Evolutionary conservation across 2,113 vertebrate species (phyloP).

Genomic region (Sakesphorus luctuosus): DNA sequence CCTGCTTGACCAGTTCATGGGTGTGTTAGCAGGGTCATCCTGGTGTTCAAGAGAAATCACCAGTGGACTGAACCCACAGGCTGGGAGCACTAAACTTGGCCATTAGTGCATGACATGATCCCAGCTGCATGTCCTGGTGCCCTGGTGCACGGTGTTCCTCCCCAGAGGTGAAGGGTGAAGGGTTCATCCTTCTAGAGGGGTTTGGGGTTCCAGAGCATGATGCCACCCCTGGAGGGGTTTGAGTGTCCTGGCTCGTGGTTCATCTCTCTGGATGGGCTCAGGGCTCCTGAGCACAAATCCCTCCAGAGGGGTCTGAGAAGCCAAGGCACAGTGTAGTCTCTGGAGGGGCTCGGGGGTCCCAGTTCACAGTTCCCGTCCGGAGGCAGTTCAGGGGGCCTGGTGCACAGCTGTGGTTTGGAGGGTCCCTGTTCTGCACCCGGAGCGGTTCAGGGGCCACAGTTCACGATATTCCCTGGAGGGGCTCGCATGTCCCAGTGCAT

Average conservation of each 20-base stretch:
- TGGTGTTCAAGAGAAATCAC: background rate
- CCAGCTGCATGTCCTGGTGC: background rate
- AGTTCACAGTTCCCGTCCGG: background rate
- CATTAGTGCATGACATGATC: fast-evolving
- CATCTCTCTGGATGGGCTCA: background rate
- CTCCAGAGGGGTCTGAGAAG: background rate
- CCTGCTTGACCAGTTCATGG: fast-evolving
- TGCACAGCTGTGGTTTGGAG: too few relatives aligned
- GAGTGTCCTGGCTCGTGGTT: fast-evolving
- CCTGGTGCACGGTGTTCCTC: background rate
- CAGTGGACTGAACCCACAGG: background rate
- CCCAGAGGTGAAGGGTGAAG: background rate
- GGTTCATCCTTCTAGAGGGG: fast-evolving
- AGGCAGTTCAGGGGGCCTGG: background rate
- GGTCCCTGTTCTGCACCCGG: background rate
- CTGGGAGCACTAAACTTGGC: background rate
- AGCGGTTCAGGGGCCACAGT: background rate
- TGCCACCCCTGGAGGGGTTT: background rate
- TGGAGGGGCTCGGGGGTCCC: background rate
- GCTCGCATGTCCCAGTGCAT: background rate
- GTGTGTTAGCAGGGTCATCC: background rate
- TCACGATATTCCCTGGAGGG: background rate
- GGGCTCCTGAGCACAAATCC: background rate
- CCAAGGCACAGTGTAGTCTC: background rate
- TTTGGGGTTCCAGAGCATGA: background rate